A percentile compares a stretch with the other conserved stretches of the same genome.
phyloP scores from a whole-genome alignment of 1,140 invertebrate genomes.

The Sesamia nonagrioides region DNA sequence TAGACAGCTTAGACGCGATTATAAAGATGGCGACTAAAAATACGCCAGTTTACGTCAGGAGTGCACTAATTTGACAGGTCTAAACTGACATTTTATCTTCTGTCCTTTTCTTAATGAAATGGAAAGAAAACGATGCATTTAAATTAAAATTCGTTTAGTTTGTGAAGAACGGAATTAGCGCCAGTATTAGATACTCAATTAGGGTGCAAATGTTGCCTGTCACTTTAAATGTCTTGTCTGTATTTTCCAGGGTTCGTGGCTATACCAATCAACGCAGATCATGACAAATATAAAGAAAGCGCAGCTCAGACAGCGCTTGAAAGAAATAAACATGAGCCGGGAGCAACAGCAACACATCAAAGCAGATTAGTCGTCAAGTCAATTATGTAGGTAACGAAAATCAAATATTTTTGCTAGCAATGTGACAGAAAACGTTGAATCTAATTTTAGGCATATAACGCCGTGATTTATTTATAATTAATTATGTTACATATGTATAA shows the following conservation, averaged over 20 bases:
- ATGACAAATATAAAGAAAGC: slow-evolving; percentile 94
- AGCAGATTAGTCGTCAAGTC: slow-evolving; percentile 65
- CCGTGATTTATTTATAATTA: slow-evolving; percentile 49
- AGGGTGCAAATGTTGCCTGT: too few species aligned
- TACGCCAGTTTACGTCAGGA: too few species aligned
- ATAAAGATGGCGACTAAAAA: too few species aligned
- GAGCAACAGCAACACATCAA: slow-evolving; percentile 75
- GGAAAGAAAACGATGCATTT: too few species aligned
- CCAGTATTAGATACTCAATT: too few species aligned
- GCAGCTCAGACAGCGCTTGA: slow-evolving; percentile 90
- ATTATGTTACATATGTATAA: slow-evolving; percentile 16
- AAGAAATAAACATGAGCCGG: slow-evolving; percentile 79
- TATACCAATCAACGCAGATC: slow-evolving; percentile 94
- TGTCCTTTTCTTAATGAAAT: too few species aligned
- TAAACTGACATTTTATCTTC: too few species aligned
- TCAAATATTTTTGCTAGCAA: slow-evolving; percentile 59
- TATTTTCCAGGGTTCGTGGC: slow-evolving; percentile 92
- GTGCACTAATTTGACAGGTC: too few species aligned
- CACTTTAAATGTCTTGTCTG: neutral
- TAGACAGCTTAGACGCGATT: too few species aligned
- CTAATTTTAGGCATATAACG: slow-evolving; percentile 40
- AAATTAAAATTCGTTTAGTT: too few species aligned
- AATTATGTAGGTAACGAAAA: slow-evolving; percentile 56
- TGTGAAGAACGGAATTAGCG: too few species aligned
- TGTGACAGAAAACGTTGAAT: slow-evolving; percentile 50